phyloP scores from a whole-genome alignment of 2,113 vertebrate genomes.

The Bucco capensis region DNA sequence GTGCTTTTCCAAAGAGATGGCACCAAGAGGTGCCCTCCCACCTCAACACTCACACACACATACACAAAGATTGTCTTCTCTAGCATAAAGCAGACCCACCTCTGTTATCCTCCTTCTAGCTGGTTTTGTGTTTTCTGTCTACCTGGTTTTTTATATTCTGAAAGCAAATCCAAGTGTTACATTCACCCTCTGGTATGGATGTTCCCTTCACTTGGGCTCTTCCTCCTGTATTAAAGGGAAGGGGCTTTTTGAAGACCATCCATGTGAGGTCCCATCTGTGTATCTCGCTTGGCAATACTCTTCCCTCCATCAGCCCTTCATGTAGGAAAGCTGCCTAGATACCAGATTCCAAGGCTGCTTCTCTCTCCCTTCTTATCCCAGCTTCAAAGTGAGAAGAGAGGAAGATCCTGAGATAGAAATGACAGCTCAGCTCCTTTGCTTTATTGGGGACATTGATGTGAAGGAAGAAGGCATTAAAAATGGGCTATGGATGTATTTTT shows the following conservation, averaged over 20 bases:
- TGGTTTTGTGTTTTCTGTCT: conserved; percentile 35
- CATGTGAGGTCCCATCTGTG: background rate
- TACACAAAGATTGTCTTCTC: background rate
- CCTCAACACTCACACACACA: background rate
- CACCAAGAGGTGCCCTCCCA: background rate
- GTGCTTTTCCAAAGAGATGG: conserved; percentile 32
- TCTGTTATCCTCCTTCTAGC: background rate
- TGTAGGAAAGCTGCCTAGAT: background rate
- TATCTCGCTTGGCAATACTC: background rate
- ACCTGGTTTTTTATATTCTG: background rate
- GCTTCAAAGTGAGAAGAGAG: background rate
- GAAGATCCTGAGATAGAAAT: conserved; percentile 11
- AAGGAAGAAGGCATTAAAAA: conserved; percentile 41
- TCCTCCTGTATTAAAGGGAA: background rate
- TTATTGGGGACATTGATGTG: conserved; percentile 26
- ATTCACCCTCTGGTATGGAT: background rate
- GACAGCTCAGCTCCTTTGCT: conserved; percentile 27
- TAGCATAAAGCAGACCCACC: background rate
- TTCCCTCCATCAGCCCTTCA: background rate
- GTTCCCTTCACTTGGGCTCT: background rate
- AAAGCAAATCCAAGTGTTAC: background rate
- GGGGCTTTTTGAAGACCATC: background rate
- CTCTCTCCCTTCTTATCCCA: background rate
- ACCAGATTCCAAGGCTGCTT: background rate
- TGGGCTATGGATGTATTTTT: conserved; percentile 54